A percentile compares a stretch with the other conserved stretches of the same genome.
Evolutionary conservation across 2,797 vertebrate species (phyloP).

Genomic region (Bufotes viridis): DNA sequence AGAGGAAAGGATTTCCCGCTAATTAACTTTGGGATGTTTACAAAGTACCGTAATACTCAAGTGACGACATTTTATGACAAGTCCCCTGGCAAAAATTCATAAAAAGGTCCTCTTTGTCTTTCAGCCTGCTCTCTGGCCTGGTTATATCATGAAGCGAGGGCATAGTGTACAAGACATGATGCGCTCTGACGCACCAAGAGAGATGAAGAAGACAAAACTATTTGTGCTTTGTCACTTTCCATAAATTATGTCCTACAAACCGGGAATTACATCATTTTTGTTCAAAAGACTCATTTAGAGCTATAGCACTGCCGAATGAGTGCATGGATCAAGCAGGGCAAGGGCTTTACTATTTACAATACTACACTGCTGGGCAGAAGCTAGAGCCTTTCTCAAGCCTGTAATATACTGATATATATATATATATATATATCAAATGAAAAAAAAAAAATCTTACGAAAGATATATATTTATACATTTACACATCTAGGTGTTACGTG

Average conservation of each 20-base stretch:
- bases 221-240: background rate
- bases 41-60: conserved; percentile 48
- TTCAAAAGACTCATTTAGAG: background rate
- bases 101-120: conserved; percentile 24
- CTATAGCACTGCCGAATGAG: background rate
- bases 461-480: background rate
- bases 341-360: too few relatives aligned
- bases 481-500: background rate
- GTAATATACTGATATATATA: too few relatives aligned
- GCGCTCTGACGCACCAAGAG: background rate
- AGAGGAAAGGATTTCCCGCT: conserved; percentile 38
- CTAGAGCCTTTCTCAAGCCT: too few relatives aligned
- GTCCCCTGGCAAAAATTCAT: conserved; percentile 30
- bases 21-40: conserved; percentile 56
- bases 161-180: background rate
- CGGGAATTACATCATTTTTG: background rate
- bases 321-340: too few relatives aligned
- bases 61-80: conserved; percentile 12
- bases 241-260: background rate
- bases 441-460: too few relatives aligned
- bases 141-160: conserved; percentile 21
- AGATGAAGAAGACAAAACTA: conserved; percentile 2
- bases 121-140: background rate
- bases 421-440: background rate
- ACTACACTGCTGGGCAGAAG: too few relatives aligned